A percentile compares a stretch with the other conserved stretches of the same genome.
phyloP scores from a whole-genome alignment of 2,888 invertebrate genomes.

The Molorchus minor region DNA sequence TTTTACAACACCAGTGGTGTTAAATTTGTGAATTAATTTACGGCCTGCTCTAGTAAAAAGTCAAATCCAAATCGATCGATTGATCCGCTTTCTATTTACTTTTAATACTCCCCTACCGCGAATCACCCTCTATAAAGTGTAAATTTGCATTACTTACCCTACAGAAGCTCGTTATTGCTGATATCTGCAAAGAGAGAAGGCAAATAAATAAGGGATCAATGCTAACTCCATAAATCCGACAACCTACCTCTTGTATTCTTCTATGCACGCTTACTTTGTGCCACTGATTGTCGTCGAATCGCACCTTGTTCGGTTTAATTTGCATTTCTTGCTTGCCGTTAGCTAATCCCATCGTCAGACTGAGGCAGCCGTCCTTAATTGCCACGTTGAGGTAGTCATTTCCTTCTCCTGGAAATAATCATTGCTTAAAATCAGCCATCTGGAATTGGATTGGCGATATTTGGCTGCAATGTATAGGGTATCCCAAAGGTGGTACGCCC shows the following conservation, averaged over 20 bases:
- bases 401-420: conserved; percentile 76
- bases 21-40: no score
- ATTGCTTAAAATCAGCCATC: not conserved
- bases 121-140: no score
- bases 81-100: no score
- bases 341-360: conserved; percentile 88
- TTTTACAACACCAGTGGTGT: no score
- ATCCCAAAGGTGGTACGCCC: no score
- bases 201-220: not conserved
- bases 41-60: no score
- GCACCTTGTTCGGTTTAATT: conserved; percentile 85
- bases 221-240: not conserved
- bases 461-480: no score
- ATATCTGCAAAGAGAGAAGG: conserved; percentile 75
- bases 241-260: conserved; percentile 86
- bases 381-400: conserved; percentile 90
- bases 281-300: conserved; percentile 97
- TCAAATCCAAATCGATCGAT: no score
- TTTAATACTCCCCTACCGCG: no score
- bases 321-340: conserved; percentile 90
- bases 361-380: conserved; percentile 87
- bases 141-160: conserved; percentile 73
- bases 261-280: conserved; percentile 91
- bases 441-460: no score
- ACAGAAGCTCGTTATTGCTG: conserved; percentile 87